Evolutionary conservation across 2,797 vertebrate genomes (phyloP).

Genomic region (Crypturellus tataupa): DNA sequence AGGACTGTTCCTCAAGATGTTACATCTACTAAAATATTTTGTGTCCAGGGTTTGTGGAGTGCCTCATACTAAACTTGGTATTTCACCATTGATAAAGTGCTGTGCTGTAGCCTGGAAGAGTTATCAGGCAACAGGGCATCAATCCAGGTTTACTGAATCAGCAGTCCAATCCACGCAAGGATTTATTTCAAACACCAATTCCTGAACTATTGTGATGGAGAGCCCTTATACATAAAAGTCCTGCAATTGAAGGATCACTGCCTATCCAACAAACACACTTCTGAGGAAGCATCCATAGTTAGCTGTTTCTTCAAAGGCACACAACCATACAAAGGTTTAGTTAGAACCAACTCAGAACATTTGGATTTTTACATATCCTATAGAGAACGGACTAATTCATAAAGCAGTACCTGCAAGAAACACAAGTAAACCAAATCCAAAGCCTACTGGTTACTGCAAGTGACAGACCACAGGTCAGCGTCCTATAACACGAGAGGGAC

Average conservation of each 20-base stretch:
- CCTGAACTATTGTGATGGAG: background rate
- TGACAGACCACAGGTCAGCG: background rate
- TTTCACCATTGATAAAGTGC: background rate
- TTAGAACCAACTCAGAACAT: background rate
- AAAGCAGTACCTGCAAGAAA: background rate
- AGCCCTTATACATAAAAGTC: background rate
- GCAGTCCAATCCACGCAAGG: background rate
- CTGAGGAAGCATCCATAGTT: background rate
- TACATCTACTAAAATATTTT: background rate
- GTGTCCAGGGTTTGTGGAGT: background rate
- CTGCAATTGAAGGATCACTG: background rate
- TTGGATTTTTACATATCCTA: background rate
- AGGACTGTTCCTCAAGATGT: background rate
- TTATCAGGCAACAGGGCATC: background rate
- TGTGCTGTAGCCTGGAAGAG: rapidly evolving
- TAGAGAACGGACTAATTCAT: background rate
- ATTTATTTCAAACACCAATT: background rate
- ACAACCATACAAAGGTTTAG: background rate
- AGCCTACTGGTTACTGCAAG: background rate
- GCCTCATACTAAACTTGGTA: background rate
- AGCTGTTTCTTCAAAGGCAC: background rate
- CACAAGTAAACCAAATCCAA: background rate
- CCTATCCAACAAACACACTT: background rate
- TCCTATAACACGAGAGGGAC: background rate
- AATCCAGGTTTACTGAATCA: background rate